Evolutionary conservation across 2,888 invertebrate genomes (phyloP).

Genomic region (Pomacea canaliculata): DNA sequence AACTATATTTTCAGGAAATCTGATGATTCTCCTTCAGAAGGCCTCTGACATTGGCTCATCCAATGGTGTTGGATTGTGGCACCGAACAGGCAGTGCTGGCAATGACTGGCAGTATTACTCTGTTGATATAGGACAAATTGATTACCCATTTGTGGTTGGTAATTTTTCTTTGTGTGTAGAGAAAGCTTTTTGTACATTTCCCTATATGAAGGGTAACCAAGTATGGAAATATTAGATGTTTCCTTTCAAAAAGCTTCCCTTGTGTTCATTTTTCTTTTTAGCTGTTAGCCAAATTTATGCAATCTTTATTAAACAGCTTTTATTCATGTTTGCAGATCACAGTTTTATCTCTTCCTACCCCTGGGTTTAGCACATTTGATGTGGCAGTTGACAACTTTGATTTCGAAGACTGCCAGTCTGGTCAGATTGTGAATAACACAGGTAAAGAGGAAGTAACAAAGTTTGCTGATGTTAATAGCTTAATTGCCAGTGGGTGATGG

Average conservation of each 20-base stretch:
- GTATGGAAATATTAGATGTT: too few relatives aligned
- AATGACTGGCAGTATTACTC: conserved; percentile 54
- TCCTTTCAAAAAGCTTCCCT: too few relatives aligned
- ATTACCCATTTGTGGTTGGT: conserved; percentile 55
- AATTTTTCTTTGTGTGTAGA: too few relatives aligned
- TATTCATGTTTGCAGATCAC: conserved; percentile 38
- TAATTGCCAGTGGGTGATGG: too few relatives aligned
- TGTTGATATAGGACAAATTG: conserved; percentile 56
- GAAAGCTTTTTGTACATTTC: too few relatives aligned
- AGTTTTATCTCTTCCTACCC: conserved; percentile 49
- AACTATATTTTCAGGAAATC: conserved; percentile 20
- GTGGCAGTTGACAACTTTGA: conserved; percentile 60
- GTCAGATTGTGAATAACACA: conserved; percentile 40
- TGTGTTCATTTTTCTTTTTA: too few relatives aligned
- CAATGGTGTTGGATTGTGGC: conserved; percentile 13
- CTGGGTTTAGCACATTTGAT: conserved; percentile 39
- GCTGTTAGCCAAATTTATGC: too few relatives aligned
- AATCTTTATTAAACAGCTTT: background rate
- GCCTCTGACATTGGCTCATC: conserved; percentile 25
- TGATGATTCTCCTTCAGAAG: conserved; percentile 26
- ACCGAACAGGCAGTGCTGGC: conserved; percentile 50
- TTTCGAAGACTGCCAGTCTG: conserved; percentile 55
- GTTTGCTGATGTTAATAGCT: too few relatives aligned
- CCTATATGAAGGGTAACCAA: too few relatives aligned
- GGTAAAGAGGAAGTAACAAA: conserved; percentile 29